Conservation (phyloP, 2,113 vertebrate species). For the Apeltes quadracus region DNA sequence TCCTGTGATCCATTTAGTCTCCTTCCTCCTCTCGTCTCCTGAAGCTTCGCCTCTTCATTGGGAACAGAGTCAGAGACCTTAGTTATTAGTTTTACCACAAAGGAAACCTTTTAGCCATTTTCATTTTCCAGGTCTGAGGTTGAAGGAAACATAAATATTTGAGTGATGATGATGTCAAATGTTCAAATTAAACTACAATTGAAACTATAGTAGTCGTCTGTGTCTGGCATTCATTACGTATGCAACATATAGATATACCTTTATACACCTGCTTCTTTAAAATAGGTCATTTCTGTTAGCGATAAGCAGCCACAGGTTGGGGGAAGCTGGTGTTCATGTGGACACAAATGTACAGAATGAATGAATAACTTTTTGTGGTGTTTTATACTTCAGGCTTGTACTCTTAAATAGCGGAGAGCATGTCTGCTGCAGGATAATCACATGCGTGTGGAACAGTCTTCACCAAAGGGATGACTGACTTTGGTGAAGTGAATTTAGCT, state of each 20-base stretch:
- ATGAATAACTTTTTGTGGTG: too few relatives aligned
- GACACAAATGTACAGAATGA: neutral
- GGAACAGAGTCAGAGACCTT: constrained; percentile 53
- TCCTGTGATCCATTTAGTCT: neutral
- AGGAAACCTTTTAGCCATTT: constrained; percentile 42
- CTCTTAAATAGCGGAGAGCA: too few relatives aligned
- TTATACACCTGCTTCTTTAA: neutral
- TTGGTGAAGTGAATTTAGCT: too few relatives aligned
- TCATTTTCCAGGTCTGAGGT: constrained; percentile 53
- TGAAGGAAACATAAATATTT: constrained; percentile 66
- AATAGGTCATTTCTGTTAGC: neutral
- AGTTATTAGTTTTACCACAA: constrained; percentile 37
- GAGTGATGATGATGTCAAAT: constrained; percentile 78
- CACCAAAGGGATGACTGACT: too few relatives aligned
- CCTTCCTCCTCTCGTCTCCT: neutral
- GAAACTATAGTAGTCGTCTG: constrained; percentile 57
- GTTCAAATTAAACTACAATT: constrained; percentile 82
- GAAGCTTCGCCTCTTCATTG: constrained; percentile 33
- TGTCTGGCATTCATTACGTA: constrained; percentile 14
- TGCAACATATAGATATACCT: too few relatives aligned
- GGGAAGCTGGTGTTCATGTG: neutral
- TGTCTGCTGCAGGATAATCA: too few relatives aligned
- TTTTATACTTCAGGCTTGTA: too few relatives aligned
- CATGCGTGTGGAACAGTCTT: too few relatives aligned
- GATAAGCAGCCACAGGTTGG: neutral